Conservation (phyloP, 2,797 vertebrate genomes). For the Anas bernieri region DNA sequence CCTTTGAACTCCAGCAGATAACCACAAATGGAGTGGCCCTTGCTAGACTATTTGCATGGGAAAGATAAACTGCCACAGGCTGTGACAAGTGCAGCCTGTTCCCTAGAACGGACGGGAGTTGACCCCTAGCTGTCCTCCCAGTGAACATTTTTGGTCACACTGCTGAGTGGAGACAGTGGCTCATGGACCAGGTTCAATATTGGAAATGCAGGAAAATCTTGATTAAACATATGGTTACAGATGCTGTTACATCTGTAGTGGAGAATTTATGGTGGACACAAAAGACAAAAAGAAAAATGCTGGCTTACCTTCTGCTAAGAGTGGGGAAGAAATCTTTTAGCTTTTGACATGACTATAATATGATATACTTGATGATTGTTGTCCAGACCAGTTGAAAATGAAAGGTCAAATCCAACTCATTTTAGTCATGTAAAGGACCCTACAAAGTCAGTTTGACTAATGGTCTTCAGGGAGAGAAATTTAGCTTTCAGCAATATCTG, state of each 20-base stretch:
- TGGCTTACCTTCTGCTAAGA: background rate
- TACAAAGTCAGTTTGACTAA: conserved; percentile 52
- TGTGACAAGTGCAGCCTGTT: background rate
- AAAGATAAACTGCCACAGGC: background rate
- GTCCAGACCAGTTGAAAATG: conserved; percentile 56
- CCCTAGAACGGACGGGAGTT: background rate
- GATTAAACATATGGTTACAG: background rate
- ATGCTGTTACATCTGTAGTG: background rate
- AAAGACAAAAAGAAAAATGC: background rate
- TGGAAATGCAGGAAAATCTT: background rate
- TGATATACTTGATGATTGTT: conserved; percentile 50
- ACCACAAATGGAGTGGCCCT: background rate
- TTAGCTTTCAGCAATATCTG: conserved; percentile 51
- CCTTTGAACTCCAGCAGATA: background rate
- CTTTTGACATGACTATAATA: conserved; percentile 62
- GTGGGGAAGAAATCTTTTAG: background rate
- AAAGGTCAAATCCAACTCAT: conserved; percentile 61
- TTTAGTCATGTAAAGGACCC: conserved; percentile 45
- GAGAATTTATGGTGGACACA: conserved; percentile 13
- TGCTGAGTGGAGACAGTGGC: background rate
- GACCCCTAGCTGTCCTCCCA: background rate
- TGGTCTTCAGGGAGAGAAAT: conserved; percentile 50
- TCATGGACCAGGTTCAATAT: background rate
- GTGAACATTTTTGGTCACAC: background rate
- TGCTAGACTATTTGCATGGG: background rate